These are phyloP conservation scores for Metalampra italica DNA, from an alignment of 2,888 invertebrate species.

Conservation along the genomic window DNA sequence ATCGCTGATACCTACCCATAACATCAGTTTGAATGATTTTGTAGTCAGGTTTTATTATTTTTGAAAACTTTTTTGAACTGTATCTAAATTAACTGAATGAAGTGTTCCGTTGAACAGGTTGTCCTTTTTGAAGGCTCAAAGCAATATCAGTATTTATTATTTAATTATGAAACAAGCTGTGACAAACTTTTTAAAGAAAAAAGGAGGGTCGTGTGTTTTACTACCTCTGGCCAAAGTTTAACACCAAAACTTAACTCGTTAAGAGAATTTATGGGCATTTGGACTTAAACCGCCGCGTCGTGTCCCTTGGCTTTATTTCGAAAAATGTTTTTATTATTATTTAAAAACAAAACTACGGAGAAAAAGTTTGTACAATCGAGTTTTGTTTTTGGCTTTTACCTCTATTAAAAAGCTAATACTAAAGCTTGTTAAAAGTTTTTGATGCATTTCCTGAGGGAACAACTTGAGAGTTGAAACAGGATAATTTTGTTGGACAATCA, in stretches of 20 bases:
- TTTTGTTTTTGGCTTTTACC: background rate
- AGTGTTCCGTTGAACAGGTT: background rate
- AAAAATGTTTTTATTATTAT: background rate
- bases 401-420: background rate
- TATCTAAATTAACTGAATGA: too few relatives aligned
- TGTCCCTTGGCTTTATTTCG: background rate
- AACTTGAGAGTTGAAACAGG: background rate
- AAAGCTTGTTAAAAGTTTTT: background rate
- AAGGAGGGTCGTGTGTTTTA: conserved; percentile 2
- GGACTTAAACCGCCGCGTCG: conserved; percentile 17
- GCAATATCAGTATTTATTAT: background rate
- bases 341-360: too few relatives aligned
- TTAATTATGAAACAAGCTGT: conserved; percentile 3
- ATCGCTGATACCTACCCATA: too few relatives aligned
- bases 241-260: conserved; percentile 20
- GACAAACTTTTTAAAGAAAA: conserved; percentile 10
- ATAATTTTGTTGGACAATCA: too few relatives aligned
- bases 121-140: too few relatives aligned
- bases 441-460: background rate
- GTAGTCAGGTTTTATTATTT: too few relatives aligned
- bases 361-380: background rate
- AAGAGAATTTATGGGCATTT: conserved; percentile 22
- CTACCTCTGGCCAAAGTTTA: conserved; percentile 5
- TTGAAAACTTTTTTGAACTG: too few relatives aligned
- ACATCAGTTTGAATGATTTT: too few relatives aligned